phyloP scores from a whole-genome alignment of 2,888 invertebrate genomes.

The Synergus laeviventris region DNA sequence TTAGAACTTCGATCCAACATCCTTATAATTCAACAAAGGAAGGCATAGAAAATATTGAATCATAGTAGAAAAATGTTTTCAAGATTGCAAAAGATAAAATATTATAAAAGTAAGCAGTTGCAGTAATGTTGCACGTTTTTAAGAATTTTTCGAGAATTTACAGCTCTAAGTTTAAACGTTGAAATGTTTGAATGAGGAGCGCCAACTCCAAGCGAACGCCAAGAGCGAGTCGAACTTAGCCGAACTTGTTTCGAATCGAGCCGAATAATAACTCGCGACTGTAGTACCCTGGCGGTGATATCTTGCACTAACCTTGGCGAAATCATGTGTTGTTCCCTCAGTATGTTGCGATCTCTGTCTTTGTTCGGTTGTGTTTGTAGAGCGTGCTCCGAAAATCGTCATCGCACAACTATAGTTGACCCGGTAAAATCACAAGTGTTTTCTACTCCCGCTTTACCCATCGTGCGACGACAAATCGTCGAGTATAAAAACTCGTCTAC shows the following conservation, averaged over 20 bases:
- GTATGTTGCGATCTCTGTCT: constrained; percentile 65
- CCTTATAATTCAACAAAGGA: too few species aligned
- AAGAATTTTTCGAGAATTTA: too few species aligned
- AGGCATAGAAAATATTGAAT: too few species aligned
- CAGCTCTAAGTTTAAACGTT: too few species aligned
- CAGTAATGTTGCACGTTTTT: too few species aligned
- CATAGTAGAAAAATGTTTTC: too few species aligned
- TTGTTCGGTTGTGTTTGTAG: constrained; percentile 55
- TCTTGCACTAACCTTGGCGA: constrained; percentile 44
- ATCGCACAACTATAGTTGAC: not conserved
- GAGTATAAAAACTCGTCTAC: constrained; percentile 12
- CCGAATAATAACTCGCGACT: not conserved
- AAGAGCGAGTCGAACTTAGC: not conserved
- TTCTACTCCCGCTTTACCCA: not conserved
- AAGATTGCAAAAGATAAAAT: too few species aligned
- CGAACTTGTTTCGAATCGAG: not conserved
- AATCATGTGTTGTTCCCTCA: constrained; percentile 68
- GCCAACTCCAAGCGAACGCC: constrained; percentile 5
- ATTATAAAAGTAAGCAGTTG: too few species aligned
- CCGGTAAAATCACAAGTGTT: constrained; percentile 5
- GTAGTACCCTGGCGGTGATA: constrained; percentile 36
- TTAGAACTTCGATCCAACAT: too few species aligned
- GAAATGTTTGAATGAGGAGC: not conserved
- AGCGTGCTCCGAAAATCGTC: not conserved
- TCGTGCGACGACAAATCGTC: constrained; percentile 2